Evolutionary conservation across 2,113 vertebrate species (phyloP), one percentile per base, ranked within the genome.

Genomic region (Rhizomys pruinosus): DNA sequence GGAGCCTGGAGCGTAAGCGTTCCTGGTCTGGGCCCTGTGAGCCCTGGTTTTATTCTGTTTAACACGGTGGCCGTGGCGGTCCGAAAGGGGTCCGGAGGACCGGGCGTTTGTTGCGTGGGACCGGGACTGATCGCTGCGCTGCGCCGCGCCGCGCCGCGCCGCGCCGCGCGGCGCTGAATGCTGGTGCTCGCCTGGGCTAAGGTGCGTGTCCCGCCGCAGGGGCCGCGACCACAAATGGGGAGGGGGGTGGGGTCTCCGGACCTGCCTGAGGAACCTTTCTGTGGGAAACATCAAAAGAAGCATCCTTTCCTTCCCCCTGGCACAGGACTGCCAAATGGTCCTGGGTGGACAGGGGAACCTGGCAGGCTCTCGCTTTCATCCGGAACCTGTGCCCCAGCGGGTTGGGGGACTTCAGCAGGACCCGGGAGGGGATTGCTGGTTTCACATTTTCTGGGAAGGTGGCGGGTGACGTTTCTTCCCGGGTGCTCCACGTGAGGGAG

Each of bases 1-100:
- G 95, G 80, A 96, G 93, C 94, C 90, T 95, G 57, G 63, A 95
- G 91, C 81, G 89, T 97, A 95, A 88, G 87, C 93, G 80, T 78
- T 90, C 82, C 82, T 47, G 39, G 94, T 52, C 47, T 11, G 6
- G 96, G 89, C 20, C 93, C 63, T 57, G 96, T 96, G 96, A 95
- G 96, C 96, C 44, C 55, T 66, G 86, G 84, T 94, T 96, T 84
- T 93, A 81, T 87, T 92, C 76, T 89, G 0, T 78, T 89, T 81
- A 77, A 59, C 3, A 3, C 9, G 79, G 84, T 11, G 91, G 44
- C 55, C 25, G 2, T 2, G 44, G 88, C 20, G 66, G 76, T 71
- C 3, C 57, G 81, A 42, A 59, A 71, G 71, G 73, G 81, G 34
- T 34, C 25, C 37, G 73, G 84, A 44, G 87, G 37, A 25, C 84